phyloP scores from a whole-genome alignment of 23 tunicate genomes.

The Botrylloides violaceus region DNA sequence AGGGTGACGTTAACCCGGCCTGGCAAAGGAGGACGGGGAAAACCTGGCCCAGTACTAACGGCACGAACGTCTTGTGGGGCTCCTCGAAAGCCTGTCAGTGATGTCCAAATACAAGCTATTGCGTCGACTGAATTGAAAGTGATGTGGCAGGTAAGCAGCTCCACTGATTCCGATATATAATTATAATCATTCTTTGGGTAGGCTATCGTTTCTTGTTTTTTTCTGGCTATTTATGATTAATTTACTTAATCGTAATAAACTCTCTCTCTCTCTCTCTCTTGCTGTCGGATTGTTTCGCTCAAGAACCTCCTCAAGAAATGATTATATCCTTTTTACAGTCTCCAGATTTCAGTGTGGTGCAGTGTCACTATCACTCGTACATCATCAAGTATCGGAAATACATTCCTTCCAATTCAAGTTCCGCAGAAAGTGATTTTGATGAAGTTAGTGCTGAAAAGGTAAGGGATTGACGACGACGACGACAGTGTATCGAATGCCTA shows the following conservation, averaged over 20 bases:
- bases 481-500: no score
- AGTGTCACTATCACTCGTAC: slow-evolving; percentile 42
- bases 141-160: slow-evolving; percentile 67
- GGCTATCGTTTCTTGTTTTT: no score
- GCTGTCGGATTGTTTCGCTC: no score
- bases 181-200: no score
- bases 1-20: slow-evolving; percentile 73
- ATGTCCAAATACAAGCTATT: slow-evolving; percentile 28
- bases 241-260: no score
- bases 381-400: slow-evolving; percentile 46
- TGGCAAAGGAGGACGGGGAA: slow-evolving; percentile 75
- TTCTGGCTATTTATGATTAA: no score
- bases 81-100: slow-evolving; percentile 37
- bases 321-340: slow-evolving; percentile 19
- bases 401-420: not conserved
- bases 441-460: no score
- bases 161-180: no score
- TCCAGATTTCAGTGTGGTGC: slow-evolving; percentile 61
- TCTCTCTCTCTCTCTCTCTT: no score
- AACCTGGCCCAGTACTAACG: slow-evolving; percentile 52
- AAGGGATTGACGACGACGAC: no score
- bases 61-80: slow-evolving; percentile 64
- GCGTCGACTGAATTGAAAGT: slow-evolving; percentile 31
- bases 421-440: no score
- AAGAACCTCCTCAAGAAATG: no score